Percentiles rank a stretch among this genome's conserved stretches.
Conservation (phyloP, 2,888 invertebrate genomes). For the Dasypolia templi region DNA sequence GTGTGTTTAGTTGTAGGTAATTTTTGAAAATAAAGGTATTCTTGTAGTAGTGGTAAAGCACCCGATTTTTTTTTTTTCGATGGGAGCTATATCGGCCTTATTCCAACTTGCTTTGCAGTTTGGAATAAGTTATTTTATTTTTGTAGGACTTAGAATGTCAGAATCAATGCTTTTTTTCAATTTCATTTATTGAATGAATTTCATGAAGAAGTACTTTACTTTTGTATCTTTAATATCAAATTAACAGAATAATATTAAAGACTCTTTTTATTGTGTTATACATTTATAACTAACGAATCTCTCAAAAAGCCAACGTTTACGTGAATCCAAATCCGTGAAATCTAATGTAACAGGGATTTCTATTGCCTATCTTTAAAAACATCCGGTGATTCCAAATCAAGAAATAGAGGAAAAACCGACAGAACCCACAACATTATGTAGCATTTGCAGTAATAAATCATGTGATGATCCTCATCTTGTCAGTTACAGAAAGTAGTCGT, state of each 20-base stretch:
- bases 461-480: constrained; percentile 69
- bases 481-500: constrained; percentile 72
- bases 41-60: too few relatives aligned
- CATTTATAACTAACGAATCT: not conserved
- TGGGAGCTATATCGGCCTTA: too few relatives aligned
- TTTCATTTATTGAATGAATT: too few relatives aligned
- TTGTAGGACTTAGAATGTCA: too few relatives aligned
- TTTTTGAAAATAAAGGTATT: too few relatives aligned
- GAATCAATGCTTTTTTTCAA: too few relatives aligned
- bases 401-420: constrained; percentile 37
- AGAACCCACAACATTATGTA: constrained; percentile 52
- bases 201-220: too few relatives aligned
- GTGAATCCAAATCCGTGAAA: not conserved
- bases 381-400: constrained; percentile 36
- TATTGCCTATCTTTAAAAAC: constrained; percentile 20
- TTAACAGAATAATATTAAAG: not conserved
- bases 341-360: not conserved
- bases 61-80: too few relatives aligned
- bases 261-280: not conserved
- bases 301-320: not conserved
- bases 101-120: too few relatives aligned
- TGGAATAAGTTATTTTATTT: too few relatives aligned
- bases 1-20: too few relatives aligned
- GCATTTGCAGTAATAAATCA: constrained; percentile 68
- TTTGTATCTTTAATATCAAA: too few relatives aligned